Percentiles rank a stretch among this genome's conserved stretches.
Evolutionary conservation across 2,888 invertebrate genomes (phyloP).

Genomic region (Apodemia zela): DNA sequence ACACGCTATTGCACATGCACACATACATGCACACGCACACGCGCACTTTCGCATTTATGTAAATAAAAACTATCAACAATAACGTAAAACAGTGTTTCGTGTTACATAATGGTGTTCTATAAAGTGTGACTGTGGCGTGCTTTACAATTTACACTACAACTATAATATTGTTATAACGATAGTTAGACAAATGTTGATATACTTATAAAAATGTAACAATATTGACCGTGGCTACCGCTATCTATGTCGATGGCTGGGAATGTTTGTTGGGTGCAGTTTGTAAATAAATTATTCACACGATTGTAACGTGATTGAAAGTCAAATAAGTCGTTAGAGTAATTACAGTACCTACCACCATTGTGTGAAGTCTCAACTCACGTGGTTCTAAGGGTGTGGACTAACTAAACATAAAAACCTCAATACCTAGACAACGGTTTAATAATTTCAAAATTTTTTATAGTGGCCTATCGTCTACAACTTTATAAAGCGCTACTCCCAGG

Average conservation of each 20-base stretch:
- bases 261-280: conserved; percentile 54
- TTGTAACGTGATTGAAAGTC: conserved; percentile 30
- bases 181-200: conserved; percentile 18
- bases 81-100: too few species aligned
- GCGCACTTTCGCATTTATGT: too few species aligned
- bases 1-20: too few species aligned
- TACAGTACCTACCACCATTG: background rate
- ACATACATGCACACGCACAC: too few species aligned
- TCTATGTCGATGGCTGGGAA: conserved; percentile 51
- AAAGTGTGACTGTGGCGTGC: background rate
- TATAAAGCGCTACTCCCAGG: too few species aligned
- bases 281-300: conserved; percentile 41
- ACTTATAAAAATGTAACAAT: conserved; percentile 30
- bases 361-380: background rate
- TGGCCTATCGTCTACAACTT: too few species aligned
- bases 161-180: conserved; percentile 19
- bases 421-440: too few species aligned
- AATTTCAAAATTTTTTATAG: too few species aligned
- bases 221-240: conserved; percentile 44
- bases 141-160: background rate
- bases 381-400: too few species aligned
- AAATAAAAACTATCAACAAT: too few species aligned
- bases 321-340: conserved; percentile 26
- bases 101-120: background rate
- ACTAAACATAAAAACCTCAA: too few species aligned